phyloP scores from a whole-genome alignment of 2,888 invertebrate species.

The Pheosia tremula region DNA sequence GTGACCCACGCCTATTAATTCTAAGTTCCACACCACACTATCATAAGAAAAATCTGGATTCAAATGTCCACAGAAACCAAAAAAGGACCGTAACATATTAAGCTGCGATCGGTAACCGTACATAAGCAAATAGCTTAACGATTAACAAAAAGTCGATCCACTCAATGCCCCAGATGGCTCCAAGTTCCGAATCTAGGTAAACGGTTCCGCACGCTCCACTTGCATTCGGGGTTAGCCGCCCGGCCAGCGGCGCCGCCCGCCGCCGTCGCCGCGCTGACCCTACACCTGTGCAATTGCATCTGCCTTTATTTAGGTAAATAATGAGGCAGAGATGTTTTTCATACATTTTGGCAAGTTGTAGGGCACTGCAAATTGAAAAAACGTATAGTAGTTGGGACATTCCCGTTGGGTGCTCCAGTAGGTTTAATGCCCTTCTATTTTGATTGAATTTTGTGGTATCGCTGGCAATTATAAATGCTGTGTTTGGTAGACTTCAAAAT shows the following conservation, averaged over 20 bases:
- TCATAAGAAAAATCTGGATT: too few relatives aligned
- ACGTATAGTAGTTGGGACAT: too few relatives aligned
- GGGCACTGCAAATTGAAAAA: too few relatives aligned
- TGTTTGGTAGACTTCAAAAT: too few relatives aligned
- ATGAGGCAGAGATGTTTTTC: not conserved
- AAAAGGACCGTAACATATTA: too few relatives aligned
- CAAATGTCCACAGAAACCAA: too few relatives aligned
- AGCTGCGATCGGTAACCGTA: not conserved
- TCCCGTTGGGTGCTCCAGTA: too few relatives aligned
- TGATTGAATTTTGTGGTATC: too few relatives aligned
- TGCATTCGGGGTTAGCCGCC: conserved; percentile 49
- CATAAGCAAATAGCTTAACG: not conserved
- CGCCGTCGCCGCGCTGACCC: not conserved
- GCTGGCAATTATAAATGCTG: too few relatives aligned
- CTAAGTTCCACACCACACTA: too few relatives aligned
- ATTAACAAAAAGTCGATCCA: conserved; percentile 7
- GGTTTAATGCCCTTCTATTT: too few relatives aligned
- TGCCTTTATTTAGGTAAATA: not conserved
- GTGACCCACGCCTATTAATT: too few relatives aligned
- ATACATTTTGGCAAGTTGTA: not conserved
- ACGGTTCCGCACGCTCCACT: conserved; percentile 48
- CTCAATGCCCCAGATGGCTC: conserved; percentile 19
- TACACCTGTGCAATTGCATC: conserved; percentile 1
- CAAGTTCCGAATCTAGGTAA: conserved; percentile 36
- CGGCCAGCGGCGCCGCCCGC: conserved; percentile 7